These are phyloP conservation scores for Athalia circularis DNA, from an alignment of 2,888 invertebrate species.

Conservation along the genomic window DNA sequence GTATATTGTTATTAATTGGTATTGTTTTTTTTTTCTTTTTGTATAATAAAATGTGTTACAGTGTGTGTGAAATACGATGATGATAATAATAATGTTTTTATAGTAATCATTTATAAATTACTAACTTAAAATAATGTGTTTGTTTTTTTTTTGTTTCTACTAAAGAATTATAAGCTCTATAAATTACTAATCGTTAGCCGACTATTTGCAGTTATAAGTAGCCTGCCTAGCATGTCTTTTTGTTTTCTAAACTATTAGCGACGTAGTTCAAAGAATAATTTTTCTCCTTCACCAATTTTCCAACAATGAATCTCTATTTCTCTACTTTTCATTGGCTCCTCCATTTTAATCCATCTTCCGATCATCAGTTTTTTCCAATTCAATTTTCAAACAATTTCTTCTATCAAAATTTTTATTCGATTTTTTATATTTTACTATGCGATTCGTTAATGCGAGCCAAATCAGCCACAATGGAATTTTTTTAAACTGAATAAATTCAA, in stretches of 20 bases:
- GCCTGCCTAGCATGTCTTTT: slow-evolving; percentile 64
- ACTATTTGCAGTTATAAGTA: slow-evolving; percentile 61
- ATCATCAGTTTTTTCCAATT: neutral
- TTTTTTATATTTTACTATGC: neutral
- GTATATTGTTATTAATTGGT: slow-evolving; percentile 16
- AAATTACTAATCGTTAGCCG: slow-evolving; percentile 62
- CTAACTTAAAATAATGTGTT: slow-evolving; percentile 67
- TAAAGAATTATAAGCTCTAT: slow-evolving; percentile 57
- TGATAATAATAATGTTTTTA: slow-evolving; percentile 69
- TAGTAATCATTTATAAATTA: slow-evolving; percentile 60
- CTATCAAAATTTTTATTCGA: neutral
- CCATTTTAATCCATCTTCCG: slow-evolving; percentile 12
- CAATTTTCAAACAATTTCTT: neutral
- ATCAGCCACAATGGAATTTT: slow-evolving; percentile 15
- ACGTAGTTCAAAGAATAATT: slow-evolving; percentile 43
- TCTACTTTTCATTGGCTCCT: slow-evolving; percentile 8
- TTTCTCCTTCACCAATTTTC: neutral
- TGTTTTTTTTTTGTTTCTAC: too few relatives aligned
- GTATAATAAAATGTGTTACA: slow-evolving; percentile 2
- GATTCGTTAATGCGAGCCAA: slow-evolving; percentile 33
- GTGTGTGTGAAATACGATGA: slow-evolving; percentile 60
- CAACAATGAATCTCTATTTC: neutral
- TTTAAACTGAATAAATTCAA: slow-evolving; percentile 18
- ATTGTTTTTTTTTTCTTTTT: too few relatives aligned
- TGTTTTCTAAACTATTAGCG: slow-evolving; percentile 48